Conservation (phyloP, 1,140 invertebrate genomes). For the Mesaphorura yosii region DNA sequence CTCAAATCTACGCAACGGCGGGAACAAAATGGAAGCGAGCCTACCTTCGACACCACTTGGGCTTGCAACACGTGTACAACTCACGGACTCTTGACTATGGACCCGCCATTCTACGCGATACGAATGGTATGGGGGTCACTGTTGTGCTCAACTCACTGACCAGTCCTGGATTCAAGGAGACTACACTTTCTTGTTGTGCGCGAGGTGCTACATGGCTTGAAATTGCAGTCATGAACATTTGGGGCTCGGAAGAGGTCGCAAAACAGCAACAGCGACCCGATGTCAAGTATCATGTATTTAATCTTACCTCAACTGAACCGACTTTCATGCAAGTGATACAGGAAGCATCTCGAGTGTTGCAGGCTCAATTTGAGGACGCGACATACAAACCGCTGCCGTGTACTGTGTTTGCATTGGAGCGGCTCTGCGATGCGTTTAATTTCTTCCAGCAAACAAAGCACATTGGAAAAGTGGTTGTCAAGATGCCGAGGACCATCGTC, state of each 20-base stretch:
- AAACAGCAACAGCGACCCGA: slow-evolving; percentile 11
- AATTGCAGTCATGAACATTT: slow-evolving; percentile 55
- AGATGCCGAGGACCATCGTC: no score
- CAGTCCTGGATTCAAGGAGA: slow-evolving; percentile 49
- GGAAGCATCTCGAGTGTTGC: slow-evolving; percentile 1
- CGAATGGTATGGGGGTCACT: slow-evolving; percentile 44
- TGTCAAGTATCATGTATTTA: slow-evolving; percentile 8
- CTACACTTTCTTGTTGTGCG: slow-evolving; percentile 48
- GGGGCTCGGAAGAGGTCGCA: slow-evolving; percentile 10
- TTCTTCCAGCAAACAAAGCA: slow-evolving; percentile 16
- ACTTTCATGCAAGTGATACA: not conserved
- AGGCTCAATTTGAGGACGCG: not conserved
- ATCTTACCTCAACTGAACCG: not conserved
- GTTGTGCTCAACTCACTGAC: slow-evolving; percentile 52
- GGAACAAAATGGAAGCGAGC: slow-evolving; percentile 12
- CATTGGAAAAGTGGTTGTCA: slow-evolving; percentile 18
- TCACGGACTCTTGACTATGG: slow-evolving; percentile 47
- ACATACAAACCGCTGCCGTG: slow-evolving; percentile 7
- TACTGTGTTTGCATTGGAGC: not conserved
- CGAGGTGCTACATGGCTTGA: slow-evolving; percentile 55
- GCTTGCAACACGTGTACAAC: slow-evolving; percentile 40
- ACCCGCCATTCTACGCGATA: slow-evolving; percentile 40
- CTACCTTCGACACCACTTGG: slow-evolving; percentile 7
- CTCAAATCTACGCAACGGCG: slow-evolving; percentile 14
- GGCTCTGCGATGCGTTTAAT: slow-evolving; percentile 4